Conservation (phyloP, 1,140 invertebrate species). For the Pygmarrhopalites habei region DNA sequence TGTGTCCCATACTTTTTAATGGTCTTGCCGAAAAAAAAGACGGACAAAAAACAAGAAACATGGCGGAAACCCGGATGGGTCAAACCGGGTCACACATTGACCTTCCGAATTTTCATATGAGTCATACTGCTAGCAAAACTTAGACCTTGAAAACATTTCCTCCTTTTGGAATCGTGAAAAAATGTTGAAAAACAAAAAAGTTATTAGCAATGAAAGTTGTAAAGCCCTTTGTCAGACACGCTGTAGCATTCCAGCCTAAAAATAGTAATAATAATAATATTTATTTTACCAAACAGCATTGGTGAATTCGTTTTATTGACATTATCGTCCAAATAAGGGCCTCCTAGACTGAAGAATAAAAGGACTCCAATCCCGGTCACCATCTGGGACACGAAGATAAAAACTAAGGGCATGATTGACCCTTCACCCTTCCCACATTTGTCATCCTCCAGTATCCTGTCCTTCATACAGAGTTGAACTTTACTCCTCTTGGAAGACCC, state of each 20-base stretch:
- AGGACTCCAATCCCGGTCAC: slow-evolving; percentile 61
- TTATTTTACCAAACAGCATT: slow-evolving; percentile 51
- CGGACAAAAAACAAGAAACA: too few species aligned
- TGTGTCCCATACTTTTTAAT: too few species aligned
- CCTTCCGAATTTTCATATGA: too few species aligned
- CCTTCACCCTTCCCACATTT: slow-evolving; percentile 13
- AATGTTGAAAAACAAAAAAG: too few species aligned
- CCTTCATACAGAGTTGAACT: not conserved
- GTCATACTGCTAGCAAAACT: too few species aligned
- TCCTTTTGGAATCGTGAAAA: too few species aligned
- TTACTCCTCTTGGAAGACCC: not conserved
- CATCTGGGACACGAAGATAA: slow-evolving; percentile 62
- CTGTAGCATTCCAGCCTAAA: not conserved
- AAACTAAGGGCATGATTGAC: slow-evolving; percentile 49
- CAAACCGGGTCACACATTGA: too few species aligned
- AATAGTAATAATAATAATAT: not conserved
- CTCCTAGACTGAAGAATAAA: slow-evolving; percentile 58
- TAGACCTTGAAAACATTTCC: not conserved
- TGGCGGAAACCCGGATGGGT: too few species aligned
- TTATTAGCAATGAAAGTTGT: too few species aligned
- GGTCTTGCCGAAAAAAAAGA: not conserved
- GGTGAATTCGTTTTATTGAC: slow-evolving; percentile 60
- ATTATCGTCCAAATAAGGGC: slow-evolving; percentile 63
- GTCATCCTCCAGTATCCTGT: not conserved
- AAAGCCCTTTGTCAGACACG: not conserved